phyloP scores from a whole-genome alignment of 2,888 invertebrate species.

The Monopis laevigella region DNA sequence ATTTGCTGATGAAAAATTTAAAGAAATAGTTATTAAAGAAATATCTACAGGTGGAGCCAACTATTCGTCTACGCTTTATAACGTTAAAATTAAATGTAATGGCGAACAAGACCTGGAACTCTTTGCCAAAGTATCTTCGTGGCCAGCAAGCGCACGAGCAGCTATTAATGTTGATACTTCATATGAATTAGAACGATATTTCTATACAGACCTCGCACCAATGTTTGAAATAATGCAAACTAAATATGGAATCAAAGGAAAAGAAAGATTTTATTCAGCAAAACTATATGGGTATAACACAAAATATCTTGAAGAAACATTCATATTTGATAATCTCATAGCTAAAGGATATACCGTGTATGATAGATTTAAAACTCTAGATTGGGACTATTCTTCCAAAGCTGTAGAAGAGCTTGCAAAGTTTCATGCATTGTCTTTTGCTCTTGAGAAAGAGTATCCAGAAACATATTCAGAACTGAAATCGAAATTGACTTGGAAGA shows the following conservation, averaged over 20 bases:
- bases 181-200: slow-evolving; percentile 13
- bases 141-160: slow-evolving; percentile 4
- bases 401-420: slow-evolving; percentile 16
- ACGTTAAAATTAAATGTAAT: slow-evolving; percentile 9
- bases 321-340: slow-evolving; percentile 15
- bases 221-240: slow-evolving; percentile 13
- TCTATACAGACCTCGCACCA: slow-evolving; percentile 13
- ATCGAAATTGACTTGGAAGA: slow-evolving; percentile 4
- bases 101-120: slow-evolving; percentile 9
- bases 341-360: slow-evolving; percentile 11
- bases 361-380: slow-evolving; percentile 10
- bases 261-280: slow-evolving; percentile 12
- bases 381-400: slow-evolving; percentile 16
- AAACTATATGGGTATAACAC: slow-evolving; percentile 14
- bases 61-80: slow-evolving; percentile 13
- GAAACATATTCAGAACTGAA: slow-evolving; percentile 6
- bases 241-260: slow-evolving; percentile 10
- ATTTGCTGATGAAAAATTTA: not conserved
- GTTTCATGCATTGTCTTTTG: slow-evolving; percentile 17
- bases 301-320: slow-evolving; percentile 10
- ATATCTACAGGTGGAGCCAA: slow-evolving; percentile 15
- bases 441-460: slow-evolving; percentile 11
- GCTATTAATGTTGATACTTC: slow-evolving; percentile 6
- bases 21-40: slow-evolving; percentile 7
- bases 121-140: slow-evolving; percentile 14